Evolutionary conservation across 2,113 vertebrate genomes (phyloP), one percentile per base, ranked within the genome.

Genomic region (Taxidea taxus): DNA sequence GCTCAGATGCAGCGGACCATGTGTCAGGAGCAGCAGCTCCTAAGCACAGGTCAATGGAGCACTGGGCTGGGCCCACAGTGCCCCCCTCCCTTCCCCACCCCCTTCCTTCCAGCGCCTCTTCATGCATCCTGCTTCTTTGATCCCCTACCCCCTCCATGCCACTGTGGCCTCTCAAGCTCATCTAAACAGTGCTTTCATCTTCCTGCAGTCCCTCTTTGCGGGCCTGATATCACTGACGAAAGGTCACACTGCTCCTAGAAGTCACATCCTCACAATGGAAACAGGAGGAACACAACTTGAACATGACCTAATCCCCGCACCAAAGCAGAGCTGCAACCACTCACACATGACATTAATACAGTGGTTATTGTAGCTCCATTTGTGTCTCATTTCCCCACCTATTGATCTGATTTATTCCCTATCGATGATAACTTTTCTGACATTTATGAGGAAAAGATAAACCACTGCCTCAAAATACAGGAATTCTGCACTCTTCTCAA

Each of bases 21-120:
- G 7, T 16, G 13, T 34, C 14, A 4, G 47, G 49, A 34, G n/a
- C 20, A 25, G 54, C 4, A 10, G 16, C 18, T 23, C 21, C 4
- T 7, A n/a, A 37, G 31, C 23, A 3, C 37, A 77, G 31, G 58
- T 15, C 7, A 20, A 13, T 14, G 0, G 2, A 42, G n/a, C 16
- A 16, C 39, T 1, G 23, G 20, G 31, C 56, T 39, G 7, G 14
- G 44, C 25, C 37, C 13, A 9, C 2, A 0, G 31, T 0, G 1
- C 25, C 23, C n/a, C 27, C 39, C 75, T 29, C 75, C 4, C 72
- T 81, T 56, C 16, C 60, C 11, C 29, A 10, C 62, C 39, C 58
- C 75, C n/a, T 49, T 42, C 6, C 42, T 62, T 51, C 25, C 70
- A 51, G 84, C 2, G 7, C 15, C 81, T 90, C 42, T 75, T 42